A percentile compares a stretch with the other conserved stretches of the same genome.
phyloP scores from a whole-genome alignment of 2,113 vertebrate genomes.

The Caranx melampygus region DNA sequence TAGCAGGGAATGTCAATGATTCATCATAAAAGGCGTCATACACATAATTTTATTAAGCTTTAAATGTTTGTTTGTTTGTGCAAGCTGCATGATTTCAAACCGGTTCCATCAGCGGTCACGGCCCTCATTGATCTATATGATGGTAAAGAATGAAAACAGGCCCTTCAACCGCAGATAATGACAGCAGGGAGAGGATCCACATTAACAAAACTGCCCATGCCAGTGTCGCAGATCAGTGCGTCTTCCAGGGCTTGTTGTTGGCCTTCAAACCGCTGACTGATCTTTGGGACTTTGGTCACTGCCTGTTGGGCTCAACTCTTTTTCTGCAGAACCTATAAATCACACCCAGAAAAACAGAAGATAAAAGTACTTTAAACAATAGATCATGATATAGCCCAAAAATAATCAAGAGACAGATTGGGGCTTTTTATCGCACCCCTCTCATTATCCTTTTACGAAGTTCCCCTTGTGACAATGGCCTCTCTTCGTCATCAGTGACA shows the following conservation, averaged over 20 bases:
- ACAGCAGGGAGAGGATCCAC: background rate
- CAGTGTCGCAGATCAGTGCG: slow-evolving; percentile 22
- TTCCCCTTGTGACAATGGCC: slow-evolving; percentile 83
- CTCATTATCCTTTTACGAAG: slow-evolving; percentile 81
- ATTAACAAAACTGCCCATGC: background rate
- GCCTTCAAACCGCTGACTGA: slow-evolving; percentile 25
- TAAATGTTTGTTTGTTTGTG: slow-evolving; percentile 34
- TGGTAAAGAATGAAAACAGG: background rate
- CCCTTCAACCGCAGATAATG: background rate
- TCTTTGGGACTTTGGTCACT: slow-evolving; percentile 61
- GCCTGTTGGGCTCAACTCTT: slow-evolving; percentile 46
- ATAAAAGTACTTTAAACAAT: background rate
- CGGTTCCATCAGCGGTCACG: background rate
- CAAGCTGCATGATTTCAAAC: slow-evolving; percentile 24
- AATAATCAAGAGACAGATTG: background rate
- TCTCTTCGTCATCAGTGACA: slow-evolving; percentile 81
- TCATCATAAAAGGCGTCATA: slow-evolving; percentile 35
- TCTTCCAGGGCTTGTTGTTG: slow-evolving; percentile 50
- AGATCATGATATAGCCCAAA: background rate
- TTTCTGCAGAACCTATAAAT: slow-evolving; percentile 65
- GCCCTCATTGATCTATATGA: background rate
- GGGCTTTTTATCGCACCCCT: slow-evolving; percentile 47
- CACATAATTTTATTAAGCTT: slow-evolving; percentile 45
- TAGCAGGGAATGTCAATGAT: slow-evolving; percentile 17
- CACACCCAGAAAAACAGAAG: background rate